phyloP scores from a whole-genome alignment of 2,797 vertebrate species.

The Myotis findleyi region DNA sequence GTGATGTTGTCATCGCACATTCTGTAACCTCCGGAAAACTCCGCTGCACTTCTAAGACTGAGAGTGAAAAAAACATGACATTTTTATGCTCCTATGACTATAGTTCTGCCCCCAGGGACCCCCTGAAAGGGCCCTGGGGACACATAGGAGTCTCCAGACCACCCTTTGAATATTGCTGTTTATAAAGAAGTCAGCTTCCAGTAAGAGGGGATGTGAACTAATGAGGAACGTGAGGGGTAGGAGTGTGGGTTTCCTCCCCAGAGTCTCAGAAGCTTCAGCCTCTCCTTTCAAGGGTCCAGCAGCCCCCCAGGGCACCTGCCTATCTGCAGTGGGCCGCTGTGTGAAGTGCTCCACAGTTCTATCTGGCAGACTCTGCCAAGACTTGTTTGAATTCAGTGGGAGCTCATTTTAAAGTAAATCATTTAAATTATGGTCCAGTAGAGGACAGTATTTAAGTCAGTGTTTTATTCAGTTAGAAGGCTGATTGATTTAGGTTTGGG shows the following conservation, averaged over 20 bases:
- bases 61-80: not conserved
- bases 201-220: not conserved
- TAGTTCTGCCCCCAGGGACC: not conserved
- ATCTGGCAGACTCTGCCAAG: not conserved
- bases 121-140: not conserved
- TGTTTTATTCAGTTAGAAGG: constrained; percentile 22
- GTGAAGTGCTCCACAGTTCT: not conserved
- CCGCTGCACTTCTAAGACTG: not conserved
- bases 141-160: not conserved
- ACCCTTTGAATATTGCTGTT: not conserved
- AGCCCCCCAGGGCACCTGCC: not conserved
- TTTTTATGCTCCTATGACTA: not conserved
- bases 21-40: not conserved
- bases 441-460: not conserved
- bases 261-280: not conserved
- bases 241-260: not conserved
- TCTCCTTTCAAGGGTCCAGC: not conserved
- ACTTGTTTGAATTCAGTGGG: not conserved
- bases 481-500: not conserved
- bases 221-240: not conserved
- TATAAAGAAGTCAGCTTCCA: not conserved
- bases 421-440: not conserved
- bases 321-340: not conserved
- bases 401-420: constrained; percentile 23
- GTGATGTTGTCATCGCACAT: not conserved